Conservation (phyloP, 2,797 vertebrate genomes). For the Hybognathus amarus region DNA sequence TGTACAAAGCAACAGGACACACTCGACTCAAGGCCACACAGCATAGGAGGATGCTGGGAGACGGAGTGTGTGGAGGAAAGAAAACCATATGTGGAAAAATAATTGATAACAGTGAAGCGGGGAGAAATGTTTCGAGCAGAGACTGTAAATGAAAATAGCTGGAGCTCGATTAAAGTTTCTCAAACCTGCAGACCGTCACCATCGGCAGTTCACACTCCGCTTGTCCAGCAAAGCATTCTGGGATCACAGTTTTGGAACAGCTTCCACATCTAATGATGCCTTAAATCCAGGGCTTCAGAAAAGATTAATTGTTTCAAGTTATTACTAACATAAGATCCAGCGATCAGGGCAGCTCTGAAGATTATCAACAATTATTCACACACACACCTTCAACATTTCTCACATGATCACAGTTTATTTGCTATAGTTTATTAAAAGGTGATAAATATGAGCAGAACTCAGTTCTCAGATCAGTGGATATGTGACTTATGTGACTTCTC, state of each 20-base stretch:
- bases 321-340: background rate
- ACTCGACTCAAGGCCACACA: constrained; percentile 40
- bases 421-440: too few species aligned
- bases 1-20: background rate
- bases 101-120: background rate
- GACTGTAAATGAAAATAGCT: constrained; percentile 14
- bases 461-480: too few species aligned
- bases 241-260: background rate
- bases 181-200: background rate
- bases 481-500: too few species aligned
- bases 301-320: background rate
- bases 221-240: background rate
- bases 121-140: constrained; percentile 4
- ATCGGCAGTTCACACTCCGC: background rate
- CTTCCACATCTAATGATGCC: background rate
- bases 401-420: too few species aligned
- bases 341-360: background rate
- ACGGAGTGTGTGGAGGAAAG: background rate
- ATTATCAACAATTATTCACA: too few species aligned
- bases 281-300: background rate
- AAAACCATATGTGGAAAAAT: background rate
- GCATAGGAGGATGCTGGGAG: constrained; percentile 13
- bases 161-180: background rate
- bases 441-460: too few species aligned
- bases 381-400: too few species aligned